A percentile compares a stretch with the other conserved stretches of the same genome.
Evolutionary conservation across 1,140 invertebrate species (phyloP).

Genomic region (Macrosteles quadrilineatus): DNA sequence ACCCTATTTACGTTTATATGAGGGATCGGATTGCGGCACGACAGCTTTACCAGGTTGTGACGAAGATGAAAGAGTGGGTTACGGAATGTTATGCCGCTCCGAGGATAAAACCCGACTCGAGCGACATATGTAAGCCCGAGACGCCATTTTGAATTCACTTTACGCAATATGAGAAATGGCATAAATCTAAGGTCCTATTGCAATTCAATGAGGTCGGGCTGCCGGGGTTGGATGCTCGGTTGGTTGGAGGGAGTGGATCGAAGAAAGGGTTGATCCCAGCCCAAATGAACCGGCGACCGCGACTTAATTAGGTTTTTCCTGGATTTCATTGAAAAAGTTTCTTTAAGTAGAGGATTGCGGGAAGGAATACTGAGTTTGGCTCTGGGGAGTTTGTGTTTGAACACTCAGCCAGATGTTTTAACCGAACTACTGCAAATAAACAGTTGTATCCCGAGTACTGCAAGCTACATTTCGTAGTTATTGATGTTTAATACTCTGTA

Average conservation of each 20-base stretch:
- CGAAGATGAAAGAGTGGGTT: constrained; percentile 25
- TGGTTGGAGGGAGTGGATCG: not conserved
- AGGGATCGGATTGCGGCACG: not conserved
- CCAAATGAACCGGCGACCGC: constrained; percentile 10
- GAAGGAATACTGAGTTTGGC: not conserved
- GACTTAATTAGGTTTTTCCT: constrained; percentile 19
- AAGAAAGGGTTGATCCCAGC: constrained; percentile 23
- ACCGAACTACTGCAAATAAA: too few relatives aligned
- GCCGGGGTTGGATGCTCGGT: not conserved
- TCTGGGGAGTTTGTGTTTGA: too few relatives aligned
- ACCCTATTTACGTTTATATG: constrained; percentile 18
- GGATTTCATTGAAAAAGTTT: constrained; percentile 2
- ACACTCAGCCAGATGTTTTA: too few relatives aligned
- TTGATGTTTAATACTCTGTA: too few relatives aligned
- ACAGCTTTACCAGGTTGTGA: not conserved
- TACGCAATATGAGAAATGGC: constrained; percentile 40
- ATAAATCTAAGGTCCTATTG: constrained; percentile 34
- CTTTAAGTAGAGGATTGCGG: not conserved
- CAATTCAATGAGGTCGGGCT: constrained; percentile 30
- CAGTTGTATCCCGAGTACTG: too few relatives aligned
- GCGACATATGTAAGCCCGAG: constrained; percentile 32
- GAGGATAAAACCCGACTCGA: not conserved
- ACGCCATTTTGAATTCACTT: constrained; percentile 39
- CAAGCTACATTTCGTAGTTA: too few relatives aligned
- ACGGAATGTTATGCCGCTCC: not conserved